Evolutionary conservation across 2,888 invertebrate genomes (phyloP), one percentile per base, ranked within the genome.

Genomic region (Ypsolopha sequella): DNA sequence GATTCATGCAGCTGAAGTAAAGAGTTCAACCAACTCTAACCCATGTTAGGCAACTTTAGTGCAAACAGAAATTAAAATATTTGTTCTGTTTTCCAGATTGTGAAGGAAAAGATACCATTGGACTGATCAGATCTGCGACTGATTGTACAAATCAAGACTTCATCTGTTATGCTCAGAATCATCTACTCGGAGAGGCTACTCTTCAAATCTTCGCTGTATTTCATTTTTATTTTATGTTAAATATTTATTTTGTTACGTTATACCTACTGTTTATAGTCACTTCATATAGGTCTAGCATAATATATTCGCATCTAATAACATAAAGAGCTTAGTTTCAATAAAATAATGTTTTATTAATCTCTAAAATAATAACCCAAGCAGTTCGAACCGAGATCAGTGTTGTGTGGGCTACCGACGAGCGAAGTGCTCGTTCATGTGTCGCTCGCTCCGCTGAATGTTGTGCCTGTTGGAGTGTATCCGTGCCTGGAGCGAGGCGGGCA

Each of bases 381-480:
- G 7, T 43, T 43, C 43, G 7, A 24, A 38, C 38, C 8, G 38
- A 8, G 8, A 10, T 38, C 38, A 38, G 36, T 6, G 24, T 24
- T 2, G 24, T 3, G 24, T 67, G 33, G 2, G 46, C 41, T 73
- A 92, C 67, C 92, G 88, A 55, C 88, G 88, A 0, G 94, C 94
- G 84, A 97, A 97, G 77, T 96, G 92, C 55, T 90, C 89, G 62
- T 95, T 92, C 94, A 97, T 95, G 49, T 94, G 91, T 33, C 88
- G 81, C 14, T 89, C 89, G 4, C 93, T 92, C 53, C 96, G 88
- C 73, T 98, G 97, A 58, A 97, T 95, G 64, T 95, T 95, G 73
- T 97, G 95, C 44, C 94, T 90, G 70, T 96, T 98, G 10, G 97
- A 90, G 66, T 93, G 95, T 49, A 98, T 92, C 59, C 97, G 89